phyloP scores from a whole-genome alignment of 2,113 vertebrate species.

The Calidris pygmaea region DNA sequence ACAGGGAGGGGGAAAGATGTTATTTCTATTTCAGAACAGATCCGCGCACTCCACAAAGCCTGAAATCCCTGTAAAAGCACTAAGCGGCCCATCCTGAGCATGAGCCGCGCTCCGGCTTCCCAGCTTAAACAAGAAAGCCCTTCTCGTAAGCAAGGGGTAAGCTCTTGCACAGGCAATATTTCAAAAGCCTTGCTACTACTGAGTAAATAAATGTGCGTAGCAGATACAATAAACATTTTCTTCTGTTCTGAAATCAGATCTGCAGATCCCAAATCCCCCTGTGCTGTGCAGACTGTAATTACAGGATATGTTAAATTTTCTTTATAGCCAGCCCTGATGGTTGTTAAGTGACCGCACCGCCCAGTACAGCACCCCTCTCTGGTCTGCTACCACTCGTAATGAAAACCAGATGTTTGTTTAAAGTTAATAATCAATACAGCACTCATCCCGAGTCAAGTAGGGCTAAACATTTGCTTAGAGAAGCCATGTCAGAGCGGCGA shows the following conservation, averaged over 20 bases:
- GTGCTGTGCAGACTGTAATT: conserved; percentile 81
- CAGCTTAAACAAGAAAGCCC: conserved; percentile 61
- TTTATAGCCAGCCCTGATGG: conserved; percentile 80
- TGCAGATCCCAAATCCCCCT: conserved; percentile 71
- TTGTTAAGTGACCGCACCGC: conserved; percentile 79
- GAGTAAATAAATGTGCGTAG: conserved; percentile 72
- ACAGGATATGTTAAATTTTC: conserved; percentile 87
- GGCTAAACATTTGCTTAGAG: conserved; percentile 85
- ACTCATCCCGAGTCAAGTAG: conserved; percentile 79
- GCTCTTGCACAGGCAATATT: conserved; percentile 38
- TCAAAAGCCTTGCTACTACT: conserved; percentile 64
- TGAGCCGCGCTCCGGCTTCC: conserved; percentile 34
- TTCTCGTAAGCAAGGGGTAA: conserved; percentile 46
- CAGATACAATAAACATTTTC: conserved; percentile 82
- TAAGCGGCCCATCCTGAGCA: conserved; percentile 46
- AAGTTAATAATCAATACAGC: conserved; percentile 86
- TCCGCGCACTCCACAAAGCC: not conserved
- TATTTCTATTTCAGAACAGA: conserved; percentile 53
- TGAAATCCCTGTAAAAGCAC: conserved; percentile 67
- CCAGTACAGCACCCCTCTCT: conserved; percentile 75
- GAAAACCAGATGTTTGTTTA: conserved; percentile 90
- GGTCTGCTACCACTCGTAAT: conserved; percentile 77
- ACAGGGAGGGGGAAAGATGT: not conserved
- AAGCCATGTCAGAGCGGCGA: conserved; percentile 76
- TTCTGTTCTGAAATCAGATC: conserved; percentile 77